Evolutionary conservation across 1,140 invertebrate species (phyloP).

Genomic region (Drosophila santomea): DNA sequence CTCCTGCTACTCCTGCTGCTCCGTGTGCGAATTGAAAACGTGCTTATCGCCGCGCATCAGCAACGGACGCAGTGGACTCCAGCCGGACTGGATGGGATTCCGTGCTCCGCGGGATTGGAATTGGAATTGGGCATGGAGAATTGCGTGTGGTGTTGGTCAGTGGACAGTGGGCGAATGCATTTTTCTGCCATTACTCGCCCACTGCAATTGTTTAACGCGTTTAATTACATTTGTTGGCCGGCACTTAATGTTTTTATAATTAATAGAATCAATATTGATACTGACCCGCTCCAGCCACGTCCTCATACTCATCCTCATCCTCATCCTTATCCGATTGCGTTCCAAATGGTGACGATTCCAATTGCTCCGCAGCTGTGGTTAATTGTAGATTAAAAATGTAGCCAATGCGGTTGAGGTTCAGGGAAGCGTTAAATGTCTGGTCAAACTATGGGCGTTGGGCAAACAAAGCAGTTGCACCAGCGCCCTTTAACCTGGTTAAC

Average conservation of each 20-base stretch:
- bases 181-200: slow-evolving; percentile 60
- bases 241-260: slow-evolving; percentile 84
- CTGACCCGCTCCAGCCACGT: slow-evolving; percentile 12
- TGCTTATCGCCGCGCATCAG: slow-evolving; percentile 78
- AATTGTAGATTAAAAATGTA: slow-evolving; percentile 84
- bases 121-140: not conserved
- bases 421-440: slow-evolving; percentile 80
- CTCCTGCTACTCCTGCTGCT: slow-evolving; percentile 2
- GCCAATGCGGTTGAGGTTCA: slow-evolving; percentile 66
- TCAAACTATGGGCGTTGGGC: slow-evolving; percentile 52
- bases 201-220: slow-evolving; percentile 80
- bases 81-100: not conserved
- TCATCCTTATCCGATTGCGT: not conserved
- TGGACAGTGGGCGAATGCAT: slow-evolving; percentile 25
- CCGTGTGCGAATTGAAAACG: slow-evolving; percentile 74
- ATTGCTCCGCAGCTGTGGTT: slow-evolving; percentile 68
- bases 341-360: not conserved
- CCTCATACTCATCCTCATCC: not conserved
- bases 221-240: slow-evolving; percentile 81
- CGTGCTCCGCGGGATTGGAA: not conserved
- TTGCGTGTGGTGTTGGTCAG: too few species aligned
- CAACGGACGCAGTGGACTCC: slow-evolving; percentile 33
- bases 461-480: slow-evolving; percentile 2
- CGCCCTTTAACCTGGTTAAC: too few species aligned
- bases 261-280: slow-evolving; percentile 84